Evolutionary conservation across 2,888 invertebrate species (phyloP), one percentile per base, ranked within the genome.

Genomic region (Pediacus dermestoides): DNA sequence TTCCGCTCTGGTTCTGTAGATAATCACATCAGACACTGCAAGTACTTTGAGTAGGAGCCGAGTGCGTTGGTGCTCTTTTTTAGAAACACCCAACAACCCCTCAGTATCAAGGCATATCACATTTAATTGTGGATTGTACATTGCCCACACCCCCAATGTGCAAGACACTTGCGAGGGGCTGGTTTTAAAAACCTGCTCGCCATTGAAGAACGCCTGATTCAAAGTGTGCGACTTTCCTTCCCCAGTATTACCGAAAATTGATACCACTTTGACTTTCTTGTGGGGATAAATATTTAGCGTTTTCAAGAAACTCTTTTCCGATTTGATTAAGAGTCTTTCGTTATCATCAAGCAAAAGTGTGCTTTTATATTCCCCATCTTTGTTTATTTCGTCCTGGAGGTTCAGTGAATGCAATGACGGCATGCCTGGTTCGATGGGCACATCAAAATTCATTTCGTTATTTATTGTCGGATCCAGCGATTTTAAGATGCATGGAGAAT

Each of bases 231-330:
- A 87, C 67, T 88, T 88, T 1, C 88, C 88, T 68, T 87, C 88
- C 0, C 88, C 88, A 0, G 86, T 85, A 58, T 87, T 88, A 2
- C 89, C 89, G 69, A 88, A 86, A 57, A 89, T 85, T 7, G 88
- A 84, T 1, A 88, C 78, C 9, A 88, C 87, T 70, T 88, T 88
- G 8, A 88, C 78, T 64, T 78, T 80, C 8, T 68, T 65, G 28
- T 65, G 68, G 26, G 71, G 70, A 4, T 60, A 55, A 35, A 76
- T 75, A 30, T 70, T 68, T 13, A 80, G 58, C 36, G 66, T 66
- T 18, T 66, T 61, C 6, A 73, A 58, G 60, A 82, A 77, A 55
- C 77, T 64, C 43, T 78, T 75, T 1, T 72, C 70, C 22, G 70
- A 74, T 3, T 73, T 63, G 4, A 82, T 76, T 55, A 74, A 74